Evolutionary conservation across 2,797 vertebrate species (phyloP), one percentile per base, ranked within the genome.

Genomic region (Muscicapa striata): DNA sequence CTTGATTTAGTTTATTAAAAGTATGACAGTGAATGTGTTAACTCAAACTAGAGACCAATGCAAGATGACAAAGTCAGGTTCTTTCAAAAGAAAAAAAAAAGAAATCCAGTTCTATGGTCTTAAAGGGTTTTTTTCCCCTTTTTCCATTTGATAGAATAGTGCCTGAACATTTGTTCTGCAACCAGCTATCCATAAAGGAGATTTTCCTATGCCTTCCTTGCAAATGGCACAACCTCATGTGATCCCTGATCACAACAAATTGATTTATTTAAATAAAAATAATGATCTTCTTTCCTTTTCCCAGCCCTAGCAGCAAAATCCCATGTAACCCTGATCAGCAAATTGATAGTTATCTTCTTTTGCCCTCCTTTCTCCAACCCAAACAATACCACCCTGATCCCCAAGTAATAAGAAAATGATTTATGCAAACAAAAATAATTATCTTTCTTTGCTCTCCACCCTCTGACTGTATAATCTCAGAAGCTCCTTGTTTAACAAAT

Each of bases 221-320:
- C 73, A 94, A 91, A 59, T 4, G 3, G 45, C 55, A 77, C 77
- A 92, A 94, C 90, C 93, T 85, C 23, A 13, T 69, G 86, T 75
- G 88, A 97, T 96, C 90, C 84, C 86, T 93, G 93, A 96, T 97
- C 96, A 94, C 95, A 96, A 85, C 73, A 94, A 89, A 98, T 96
- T 96, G 97, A 97, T 97, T 97, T 97, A 94, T 97, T 97, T 96
- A 97, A 95, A 96, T 95, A 96, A 96, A 86, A 90, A 89, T 97
- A 97, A 96, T 97, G 91, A 86, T 97, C 95, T 91, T 90, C 77
- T 91, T 97, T 94, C 78, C 59, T 78, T 96, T 84, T 69, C 79
- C 17, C 70, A 90, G 45, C 80, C 87, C 92, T 89, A 95, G 73
- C 78, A 89, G 91, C 84, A 93, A 95, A 94, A 29, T 95, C 95